Conservation (phyloP, 1,140 invertebrate species). For the Neodiprion fabricii region DNA sequence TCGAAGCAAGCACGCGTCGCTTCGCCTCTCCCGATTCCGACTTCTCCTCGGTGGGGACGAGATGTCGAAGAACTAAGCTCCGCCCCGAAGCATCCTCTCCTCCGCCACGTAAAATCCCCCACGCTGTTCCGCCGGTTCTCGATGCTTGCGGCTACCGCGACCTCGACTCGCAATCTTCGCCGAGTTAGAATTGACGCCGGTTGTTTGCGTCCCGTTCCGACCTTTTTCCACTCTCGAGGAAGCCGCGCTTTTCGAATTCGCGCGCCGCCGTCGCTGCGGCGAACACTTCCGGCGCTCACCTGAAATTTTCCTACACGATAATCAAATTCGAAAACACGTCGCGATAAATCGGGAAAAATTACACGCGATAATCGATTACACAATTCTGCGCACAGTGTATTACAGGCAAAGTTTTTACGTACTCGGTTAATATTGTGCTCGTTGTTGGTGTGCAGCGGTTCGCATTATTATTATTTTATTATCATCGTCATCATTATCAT, state of each 20-base stretch:
- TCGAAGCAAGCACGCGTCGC: not conserved
- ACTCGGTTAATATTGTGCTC: too few species aligned
- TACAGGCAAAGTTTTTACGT: too few species aligned
- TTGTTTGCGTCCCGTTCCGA: not conserved
- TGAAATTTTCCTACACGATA: too few species aligned
- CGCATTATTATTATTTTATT: too few species aligned
- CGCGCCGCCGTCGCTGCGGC: too few species aligned
- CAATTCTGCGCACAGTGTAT: conserved; percentile 21
- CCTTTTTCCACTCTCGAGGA: not conserved
- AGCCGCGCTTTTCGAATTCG: too few species aligned
- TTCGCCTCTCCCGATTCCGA: not conserved
- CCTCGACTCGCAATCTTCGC: not conserved
- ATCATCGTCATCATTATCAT: too few species aligned
- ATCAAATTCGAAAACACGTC: conserved; percentile 34
- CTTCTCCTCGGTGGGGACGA: too few species aligned
- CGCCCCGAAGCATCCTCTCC: not conserved
- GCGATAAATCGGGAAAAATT: conserved; percentile 35
- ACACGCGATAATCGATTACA: conserved; percentile 27
- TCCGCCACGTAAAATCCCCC: not conserved
- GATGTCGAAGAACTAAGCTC: not conserved
- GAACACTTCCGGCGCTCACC: too few species aligned
- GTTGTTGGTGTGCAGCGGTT: too few species aligned
- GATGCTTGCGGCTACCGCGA: not conserved
- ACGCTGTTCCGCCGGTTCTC: not conserved
- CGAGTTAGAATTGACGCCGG: not conserved